Evolutionary conservation across 2,888 invertebrate genomes (phyloP), one percentile per base, ranked within the genome.

Genomic region (Desoria tigrina): DNA sequence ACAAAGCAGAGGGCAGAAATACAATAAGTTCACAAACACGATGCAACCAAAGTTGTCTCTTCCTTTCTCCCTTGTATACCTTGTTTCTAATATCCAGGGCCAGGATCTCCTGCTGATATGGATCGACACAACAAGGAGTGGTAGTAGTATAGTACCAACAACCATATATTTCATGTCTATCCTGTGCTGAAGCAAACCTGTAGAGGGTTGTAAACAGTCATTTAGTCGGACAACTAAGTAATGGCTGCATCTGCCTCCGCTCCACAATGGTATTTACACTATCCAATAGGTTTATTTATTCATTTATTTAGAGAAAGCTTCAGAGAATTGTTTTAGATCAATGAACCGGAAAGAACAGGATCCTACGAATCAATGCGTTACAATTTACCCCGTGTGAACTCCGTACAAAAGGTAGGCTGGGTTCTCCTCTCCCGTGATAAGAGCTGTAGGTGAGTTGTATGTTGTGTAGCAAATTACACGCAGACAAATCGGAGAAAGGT

Each of bases 151-250:
- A 11, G 39, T 45, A 4, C 21, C 45, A 6, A 45, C 21, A 16
- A n/a, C 45, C 6, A 45, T 45, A 18, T 45, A 45, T 45, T 21
- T 18, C 45, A 4, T 4, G 4, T 32, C 6, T 4, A 32, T 7
- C 11, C 4, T 32, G 32, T 45, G 45, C 4, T 18, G 16, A 16
- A 51, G n/a, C 7, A 55, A 32, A 57, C 57, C 39, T 57, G 57
- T 37, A 42, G 57, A 37, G 57, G 42, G 57, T 42, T 39, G 57
- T 42, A 57, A 39, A 39, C 42, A 42, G 57, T 42, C 42, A 57
- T 57, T 57, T 42, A 23, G 57, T 42, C 18, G 42, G 28, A 57
- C 57, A 57, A 37, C 57, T 57, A 57, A 57, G 28, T 32, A 45
- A 16, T 45, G 21, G 32, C 28, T 55, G 55, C 55, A 55, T 55